phyloP scores from a whole-genome alignment of 2,888 invertebrate genomes.

The Yponomeuta cagnagella region DNA sequence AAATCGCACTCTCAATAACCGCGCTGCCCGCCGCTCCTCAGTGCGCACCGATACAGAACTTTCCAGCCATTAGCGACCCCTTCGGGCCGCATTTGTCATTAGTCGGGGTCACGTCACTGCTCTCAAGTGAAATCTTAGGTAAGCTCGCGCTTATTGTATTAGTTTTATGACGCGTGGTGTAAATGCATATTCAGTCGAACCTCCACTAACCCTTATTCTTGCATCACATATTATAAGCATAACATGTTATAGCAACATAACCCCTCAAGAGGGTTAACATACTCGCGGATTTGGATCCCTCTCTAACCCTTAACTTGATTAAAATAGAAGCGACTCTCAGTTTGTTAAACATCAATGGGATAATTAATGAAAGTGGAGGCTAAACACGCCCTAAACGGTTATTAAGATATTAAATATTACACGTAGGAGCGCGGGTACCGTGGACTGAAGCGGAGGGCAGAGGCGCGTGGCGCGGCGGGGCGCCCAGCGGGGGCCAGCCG shows the following conservation, averaged over 20 bases:
- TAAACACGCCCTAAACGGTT: constrained; percentile 60
- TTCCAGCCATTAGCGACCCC: constrained; percentile 67
- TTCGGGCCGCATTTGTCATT: constrained; percentile 56
- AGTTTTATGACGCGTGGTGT: constrained; percentile 17
- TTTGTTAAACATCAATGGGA: constrained; percentile 36
- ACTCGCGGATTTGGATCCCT: background rate
- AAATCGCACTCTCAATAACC: constrained; percentile 69
- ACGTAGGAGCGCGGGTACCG: constrained; percentile 28
- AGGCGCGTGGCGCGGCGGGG: constrained; percentile 34
- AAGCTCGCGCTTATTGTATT: constrained; percentile 23
- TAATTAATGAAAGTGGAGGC: constrained; percentile 57
- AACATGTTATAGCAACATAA: background rate
- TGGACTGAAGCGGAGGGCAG: constrained; percentile 20
- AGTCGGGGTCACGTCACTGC: constrained; percentile 30
- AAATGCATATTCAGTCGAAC: background rate
- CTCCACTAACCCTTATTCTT: background rate
- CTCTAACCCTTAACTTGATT: background rate
- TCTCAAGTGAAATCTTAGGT: constrained; percentile 36
- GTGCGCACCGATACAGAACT: constrained; percentile 37
- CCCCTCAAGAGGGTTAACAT: background rate
- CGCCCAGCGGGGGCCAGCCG: constrained; percentile 52
- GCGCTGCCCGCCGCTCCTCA: constrained; percentile 18
- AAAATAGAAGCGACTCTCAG: constrained; percentile 26
- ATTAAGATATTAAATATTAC: constrained; percentile 72
- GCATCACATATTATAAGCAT: background rate